Evolutionary conservation across 2,797 vertebrate species (phyloP).

Genomic region (Iguana delicatissima): DNA sequence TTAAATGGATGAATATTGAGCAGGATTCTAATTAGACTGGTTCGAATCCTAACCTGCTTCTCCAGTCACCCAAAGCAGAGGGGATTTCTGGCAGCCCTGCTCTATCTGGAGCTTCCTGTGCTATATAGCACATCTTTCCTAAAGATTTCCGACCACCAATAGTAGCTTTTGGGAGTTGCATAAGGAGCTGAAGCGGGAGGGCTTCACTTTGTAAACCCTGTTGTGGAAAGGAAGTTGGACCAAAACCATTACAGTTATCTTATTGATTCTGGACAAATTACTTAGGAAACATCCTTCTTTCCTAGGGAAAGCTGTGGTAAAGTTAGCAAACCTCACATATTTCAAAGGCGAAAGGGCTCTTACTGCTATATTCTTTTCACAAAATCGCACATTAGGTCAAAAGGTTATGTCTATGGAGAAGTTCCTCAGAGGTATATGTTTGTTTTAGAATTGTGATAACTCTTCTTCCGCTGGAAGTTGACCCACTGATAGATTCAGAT

Average conservation of each 20-base stretch:
- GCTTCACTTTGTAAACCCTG: not conserved
- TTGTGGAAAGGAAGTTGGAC: not conserved
- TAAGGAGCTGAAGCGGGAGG: too few species aligned
- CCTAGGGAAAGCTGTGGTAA: not conserved
- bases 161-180: not conserved
- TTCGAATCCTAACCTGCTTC: not conserved
- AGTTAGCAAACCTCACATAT: not conserved
- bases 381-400: not conserved
- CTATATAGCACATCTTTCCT: not conserved
- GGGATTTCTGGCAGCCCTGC: not conserved
- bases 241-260: not conserved
- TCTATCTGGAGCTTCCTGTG: not conserved
- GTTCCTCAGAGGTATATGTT: slow-evolving; percentile 53
- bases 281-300: not conserved
- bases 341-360: not conserved
- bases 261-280: not conserved
- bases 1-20: not conserved
- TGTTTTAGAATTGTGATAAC: slow-evolving; percentile 56
- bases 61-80: not conserved
- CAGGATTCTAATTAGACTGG: not conserved
- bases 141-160: not conserved
- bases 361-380: not conserved
- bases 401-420: slow-evolving; percentile 27
- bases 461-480: slow-evolving; percentile 48
- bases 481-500: slow-evolving; percentile 56